Base-by-base conservation (phyloP, 2,888 invertebrate species). In the Ichneumoninae sp. region DNA sequence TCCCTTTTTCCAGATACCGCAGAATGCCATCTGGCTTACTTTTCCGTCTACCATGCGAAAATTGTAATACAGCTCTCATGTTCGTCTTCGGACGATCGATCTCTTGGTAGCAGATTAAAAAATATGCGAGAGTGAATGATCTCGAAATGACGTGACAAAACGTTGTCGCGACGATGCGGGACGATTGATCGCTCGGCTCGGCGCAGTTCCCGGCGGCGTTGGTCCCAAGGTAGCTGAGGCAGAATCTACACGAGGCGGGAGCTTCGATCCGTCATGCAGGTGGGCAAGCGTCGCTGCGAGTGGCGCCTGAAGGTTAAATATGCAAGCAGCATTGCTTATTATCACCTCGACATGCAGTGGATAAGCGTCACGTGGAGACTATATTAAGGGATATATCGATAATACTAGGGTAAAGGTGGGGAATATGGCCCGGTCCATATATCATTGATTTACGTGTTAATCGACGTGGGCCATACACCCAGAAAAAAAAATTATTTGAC, bases 221-320 rank as follows among this genome's bases (percentile, higher is more conserved):
- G 33, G 10, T 47, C 63, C 54, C 57, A 19, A 36, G 68, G 47
- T 16, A 36, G 44, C 68, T 47, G 16, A 22, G 75, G 40, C 36
- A 60, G 33, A 69, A 36, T 40, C 22, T 40, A 69, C 22, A 66
- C 36, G 36, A 70, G 36, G 16, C 22, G 6, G 8, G n/a, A 33
- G 65, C 63, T 44, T 70, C 78, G 78, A 78, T 78, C 78, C 63
- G 70, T 78, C 78, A 78, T 63, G 70, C 70, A 36, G 50, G 16
- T 60, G 63, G 54, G 54, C 33, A 57, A 52, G 36, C 33, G 33
- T 2, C 36, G 10, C 33, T 13, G 19, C 36, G 26, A 52, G 44
- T 13, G 26, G 19, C 30, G 36, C 36, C 50, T 19, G 19, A 8
- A n/a, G 40, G 44, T 65, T 19, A 36, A 54, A 65, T 68, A 74